Conservation (phyloP, 2,797 vertebrate species). For the Vireo griseus region DNA sequence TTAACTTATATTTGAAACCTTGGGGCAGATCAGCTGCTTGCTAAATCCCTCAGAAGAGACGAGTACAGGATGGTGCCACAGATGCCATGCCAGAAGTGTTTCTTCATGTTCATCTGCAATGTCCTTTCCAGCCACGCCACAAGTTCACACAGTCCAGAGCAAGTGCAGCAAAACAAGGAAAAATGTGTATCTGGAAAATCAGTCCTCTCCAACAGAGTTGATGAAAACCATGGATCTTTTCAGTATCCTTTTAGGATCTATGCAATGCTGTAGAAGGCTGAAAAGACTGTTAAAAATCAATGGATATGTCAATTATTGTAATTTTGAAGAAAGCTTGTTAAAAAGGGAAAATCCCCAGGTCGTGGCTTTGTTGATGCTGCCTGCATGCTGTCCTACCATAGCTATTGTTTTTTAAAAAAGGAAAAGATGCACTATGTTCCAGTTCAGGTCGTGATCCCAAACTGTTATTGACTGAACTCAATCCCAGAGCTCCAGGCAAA, state of each 20-base stretch:
- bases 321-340: neutral
- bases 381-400: neutral
- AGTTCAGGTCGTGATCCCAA: neutral
- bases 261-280: neutral
- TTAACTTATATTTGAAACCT: neutral
- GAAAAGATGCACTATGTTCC: neutral
- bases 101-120: neutral
- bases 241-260: neutral
- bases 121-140: neutral
- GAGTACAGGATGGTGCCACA: neutral
- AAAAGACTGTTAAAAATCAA: neutral
- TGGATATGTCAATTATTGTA: neutral
- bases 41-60: neutral
- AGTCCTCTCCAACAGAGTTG: neutral
- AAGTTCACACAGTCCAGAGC: neutral
- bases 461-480: neutral
- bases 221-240: neutral
- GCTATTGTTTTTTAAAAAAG: neutral
- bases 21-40: neutral
- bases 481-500: neutral
- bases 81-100: neutral
- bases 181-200: accelerated
- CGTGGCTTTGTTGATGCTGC: neutral
- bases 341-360: neutral
- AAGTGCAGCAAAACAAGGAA: neutral